phyloP scores from a whole-genome alignment of 1,140 invertebrate genomes.

The Bombus haemorrhoidalis region DNA sequence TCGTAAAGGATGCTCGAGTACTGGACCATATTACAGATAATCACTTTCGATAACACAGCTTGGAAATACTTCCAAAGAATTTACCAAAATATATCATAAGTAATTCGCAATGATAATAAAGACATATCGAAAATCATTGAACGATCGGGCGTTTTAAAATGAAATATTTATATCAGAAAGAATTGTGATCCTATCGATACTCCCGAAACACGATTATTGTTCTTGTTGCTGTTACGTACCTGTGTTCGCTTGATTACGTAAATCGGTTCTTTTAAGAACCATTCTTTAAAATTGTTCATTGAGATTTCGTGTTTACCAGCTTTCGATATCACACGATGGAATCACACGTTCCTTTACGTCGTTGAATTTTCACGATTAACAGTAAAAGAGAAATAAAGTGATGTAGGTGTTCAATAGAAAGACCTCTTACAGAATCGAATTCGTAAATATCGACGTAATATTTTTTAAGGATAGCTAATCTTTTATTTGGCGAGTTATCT shows the following conservation, averaged over 20 bases:
- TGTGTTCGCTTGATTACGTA: constrained; percentile 32
- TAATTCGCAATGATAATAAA: not conserved
- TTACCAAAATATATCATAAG: not conserved
- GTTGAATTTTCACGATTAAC: constrained; percentile 23
- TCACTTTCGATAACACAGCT: constrained; percentile 8
- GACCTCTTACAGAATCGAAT: constrained; percentile 2
- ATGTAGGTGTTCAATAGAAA: not conserved
- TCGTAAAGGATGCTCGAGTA: constrained; percentile 27
- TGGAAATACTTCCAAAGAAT: not conserved
- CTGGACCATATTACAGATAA: not conserved
- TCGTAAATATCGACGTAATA: constrained; percentile 18
- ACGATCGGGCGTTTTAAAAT: not conserved
- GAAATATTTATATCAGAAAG: constrained; percentile 7
- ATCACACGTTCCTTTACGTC: constrained; percentile 2
- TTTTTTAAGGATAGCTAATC: not conserved
- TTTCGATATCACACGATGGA: too few relatives aligned
- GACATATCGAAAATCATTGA: constrained; percentile 13
- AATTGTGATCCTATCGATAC: constrained; percentile 17
- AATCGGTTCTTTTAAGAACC: constrained; percentile 13
- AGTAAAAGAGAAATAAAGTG: not conserved
- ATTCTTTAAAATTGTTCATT: constrained; percentile 23
- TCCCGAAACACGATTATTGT: constrained; percentile 18
- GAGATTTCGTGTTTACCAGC: constrained; percentile 12
- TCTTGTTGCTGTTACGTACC: constrained; percentile 51
- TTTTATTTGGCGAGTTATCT: not conserved